phyloP scores from a whole-genome alignment of 2,797 vertebrate species.

The Fistularia commersonii region DNA sequence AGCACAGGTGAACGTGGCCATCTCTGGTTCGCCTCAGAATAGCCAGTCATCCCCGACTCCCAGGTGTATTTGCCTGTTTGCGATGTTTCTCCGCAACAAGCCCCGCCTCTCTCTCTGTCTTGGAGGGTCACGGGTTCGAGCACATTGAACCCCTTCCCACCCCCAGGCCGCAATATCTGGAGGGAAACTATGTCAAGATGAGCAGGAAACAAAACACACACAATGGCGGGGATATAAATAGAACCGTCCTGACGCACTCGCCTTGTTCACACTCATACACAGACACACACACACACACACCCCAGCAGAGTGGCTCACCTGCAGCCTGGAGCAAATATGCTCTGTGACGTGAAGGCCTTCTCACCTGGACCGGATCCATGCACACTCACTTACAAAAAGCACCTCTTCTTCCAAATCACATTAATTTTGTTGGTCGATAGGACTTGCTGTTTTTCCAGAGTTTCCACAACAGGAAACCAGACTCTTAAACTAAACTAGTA shows the following conservation, averaged over 20 bases:
- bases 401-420: too few species aligned
- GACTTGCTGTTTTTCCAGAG: too few species aligned
- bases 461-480: too few species aligned
- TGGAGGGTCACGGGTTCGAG: too few species aligned
- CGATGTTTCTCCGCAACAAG: constrained; percentile 37
- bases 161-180: constrained; percentile 23
- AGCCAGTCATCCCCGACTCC: too few species aligned
- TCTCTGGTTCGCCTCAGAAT: too few species aligned
- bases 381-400: not conserved
- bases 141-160: too few species aligned
- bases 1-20: constrained; percentile 12
- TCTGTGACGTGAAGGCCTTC: constrained; percentile 5
- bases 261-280: constrained; percentile 40
- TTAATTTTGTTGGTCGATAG: too few species aligned
- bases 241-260: constrained; percentile 38
- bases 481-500: too few species aligned
- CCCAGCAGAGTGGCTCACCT: constrained; percentile 28
- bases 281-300: constrained; percentile 49
- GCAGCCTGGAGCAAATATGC: constrained; percentile 12
- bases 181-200: constrained; percentile 18
- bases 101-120: constrained; percentile 33
- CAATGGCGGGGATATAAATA: constrained; percentile 66
- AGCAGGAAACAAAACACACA: constrained; percentile 29
- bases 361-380: not conserved
- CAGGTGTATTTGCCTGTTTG: constrained; percentile 17